Conservation (phyloP, 2,113 vertebrate species). For the Gopherus flavomarginatus region DNA sequence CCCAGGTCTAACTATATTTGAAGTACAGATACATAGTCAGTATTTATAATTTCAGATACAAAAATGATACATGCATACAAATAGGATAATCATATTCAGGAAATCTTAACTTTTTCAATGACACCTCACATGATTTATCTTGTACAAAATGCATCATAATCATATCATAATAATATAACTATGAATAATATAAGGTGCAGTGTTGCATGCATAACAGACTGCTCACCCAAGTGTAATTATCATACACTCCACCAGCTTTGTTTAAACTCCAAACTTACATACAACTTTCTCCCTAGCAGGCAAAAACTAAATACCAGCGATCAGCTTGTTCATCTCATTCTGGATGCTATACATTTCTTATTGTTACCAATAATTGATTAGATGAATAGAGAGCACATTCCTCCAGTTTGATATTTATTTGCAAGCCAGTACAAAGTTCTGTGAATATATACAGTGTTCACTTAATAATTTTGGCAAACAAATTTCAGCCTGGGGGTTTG, state of each 20-base stretch:
- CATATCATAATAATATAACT: no score
- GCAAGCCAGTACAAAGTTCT: neutral
- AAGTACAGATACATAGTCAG: no score
- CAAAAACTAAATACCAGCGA: neutral
- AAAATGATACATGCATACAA: no score
- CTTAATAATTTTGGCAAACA: neutral
- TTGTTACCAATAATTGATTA: neutral
- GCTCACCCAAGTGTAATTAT: neutral
- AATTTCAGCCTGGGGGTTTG: neutral
- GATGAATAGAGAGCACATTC: neutral
- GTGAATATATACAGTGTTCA: neutral
- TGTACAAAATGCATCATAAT: no score
- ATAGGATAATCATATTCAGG: no score
- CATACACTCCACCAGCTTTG: neutral
- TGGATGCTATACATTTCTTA: neutral
- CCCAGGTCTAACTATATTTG: no score
- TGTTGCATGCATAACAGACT: neutral
- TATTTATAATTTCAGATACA: no score
- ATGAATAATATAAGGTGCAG: no score
- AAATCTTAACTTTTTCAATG: no score
- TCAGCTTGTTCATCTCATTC: neutral
- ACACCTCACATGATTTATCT: no score
- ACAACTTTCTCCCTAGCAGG: neutral
- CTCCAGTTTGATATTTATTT: neutral
- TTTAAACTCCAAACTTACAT: neutral